These are phyloP conservation scores for Micrasema longulum DNA, from an alignment of 1,140 invertebrate genomes.

Conservation along the genomic window DNA sequence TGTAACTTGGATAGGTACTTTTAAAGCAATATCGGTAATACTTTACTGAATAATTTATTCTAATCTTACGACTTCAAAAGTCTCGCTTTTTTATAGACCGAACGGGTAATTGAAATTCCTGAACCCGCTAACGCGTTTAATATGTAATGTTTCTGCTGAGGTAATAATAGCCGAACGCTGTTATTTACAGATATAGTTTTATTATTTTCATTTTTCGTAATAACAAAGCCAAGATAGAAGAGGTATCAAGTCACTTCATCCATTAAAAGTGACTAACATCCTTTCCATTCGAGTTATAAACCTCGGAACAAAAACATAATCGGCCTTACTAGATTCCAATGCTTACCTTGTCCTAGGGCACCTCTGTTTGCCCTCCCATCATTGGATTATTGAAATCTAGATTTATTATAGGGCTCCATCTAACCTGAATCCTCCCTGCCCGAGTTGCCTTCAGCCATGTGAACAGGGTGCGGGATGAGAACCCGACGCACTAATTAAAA, in stretches of 20 bases:
- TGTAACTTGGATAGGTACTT: too few relatives aligned
- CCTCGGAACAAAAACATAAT: conserved; percentile 14
- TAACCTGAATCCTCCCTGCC: conserved; percentile 31
- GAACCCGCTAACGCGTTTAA: too few relatives aligned
- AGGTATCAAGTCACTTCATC: conserved; percentile 18
- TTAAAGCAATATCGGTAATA: too few relatives aligned
- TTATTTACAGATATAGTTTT: too few relatives aligned
- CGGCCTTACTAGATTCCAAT: neutral
- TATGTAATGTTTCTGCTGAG: too few relatives aligned
- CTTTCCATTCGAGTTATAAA: conserved; percentile 15
- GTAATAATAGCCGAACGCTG: too few relatives aligned
- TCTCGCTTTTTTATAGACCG: too few relatives aligned
- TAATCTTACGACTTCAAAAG: too few relatives aligned
- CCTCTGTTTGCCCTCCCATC: conserved; percentile 32
- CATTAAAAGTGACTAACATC: conserved; percentile 16
- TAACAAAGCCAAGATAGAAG: too few relatives aligned
- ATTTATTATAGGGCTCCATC: conserved; percentile 50
- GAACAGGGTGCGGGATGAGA: conserved; percentile 14
- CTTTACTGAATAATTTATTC: too few relatives aligned
- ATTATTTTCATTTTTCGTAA: too few relatives aligned
- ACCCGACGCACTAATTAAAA: conserved; percentile 16
- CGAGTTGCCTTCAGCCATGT: conserved; percentile 26
- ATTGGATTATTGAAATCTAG: conserved; percentile 54
- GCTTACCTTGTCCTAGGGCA: neutral
- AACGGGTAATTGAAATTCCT: too few relatives aligned